A percentile compares a stretch with the other conserved stretches of the same genome.
Evolutionary conservation across 2,888 invertebrate species (phyloP).

Genomic region (Patella ulyssiponensis): DNA sequence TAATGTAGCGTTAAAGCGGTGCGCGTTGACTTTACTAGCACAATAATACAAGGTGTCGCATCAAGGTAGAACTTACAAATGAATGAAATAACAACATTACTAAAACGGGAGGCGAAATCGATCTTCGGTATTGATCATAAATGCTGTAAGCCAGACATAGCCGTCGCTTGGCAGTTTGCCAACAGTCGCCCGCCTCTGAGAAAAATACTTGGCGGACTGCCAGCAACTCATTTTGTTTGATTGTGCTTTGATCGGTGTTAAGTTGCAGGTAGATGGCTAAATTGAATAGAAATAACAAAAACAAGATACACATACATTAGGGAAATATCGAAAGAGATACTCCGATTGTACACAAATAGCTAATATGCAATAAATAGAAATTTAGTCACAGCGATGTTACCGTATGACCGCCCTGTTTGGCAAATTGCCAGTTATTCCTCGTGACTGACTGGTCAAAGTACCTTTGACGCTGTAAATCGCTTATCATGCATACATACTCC

Average conservation of each 20-base stretch:
- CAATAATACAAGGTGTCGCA: too few relatives aligned
- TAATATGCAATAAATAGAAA: not conserved
- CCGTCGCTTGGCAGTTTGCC: constrained; percentile 26
- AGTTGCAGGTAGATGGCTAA: too few relatives aligned
- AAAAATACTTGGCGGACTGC: not conserved
- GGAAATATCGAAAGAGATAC: too few relatives aligned
- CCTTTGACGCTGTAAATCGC: too few relatives aligned
- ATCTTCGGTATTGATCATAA: constrained; percentile 3
- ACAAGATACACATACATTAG: too few relatives aligned
- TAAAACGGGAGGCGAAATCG: not conserved
- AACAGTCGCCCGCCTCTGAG: constrained; percentile 14
- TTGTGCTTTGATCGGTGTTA: too few relatives aligned
- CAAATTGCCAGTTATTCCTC: constrained; percentile 8
- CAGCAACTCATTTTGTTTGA: not conserved
- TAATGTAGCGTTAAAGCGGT: too few relatives aligned
- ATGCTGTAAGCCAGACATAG: constrained; percentile 18
- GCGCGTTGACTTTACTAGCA: too few relatives aligned
- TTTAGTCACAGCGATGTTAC: not conserved
- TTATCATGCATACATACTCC: too few relatives aligned
- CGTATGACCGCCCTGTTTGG: not conserved
- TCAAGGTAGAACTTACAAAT: not conserved
- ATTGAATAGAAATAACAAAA: too few relatives aligned
- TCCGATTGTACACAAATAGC: too few relatives aligned
- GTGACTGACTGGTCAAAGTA: constrained; percentile 9
- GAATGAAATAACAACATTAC: constrained; percentile 20